Conservation (phyloP, 2,888 invertebrate genomes). For the Eilema griseolum region DNA sequence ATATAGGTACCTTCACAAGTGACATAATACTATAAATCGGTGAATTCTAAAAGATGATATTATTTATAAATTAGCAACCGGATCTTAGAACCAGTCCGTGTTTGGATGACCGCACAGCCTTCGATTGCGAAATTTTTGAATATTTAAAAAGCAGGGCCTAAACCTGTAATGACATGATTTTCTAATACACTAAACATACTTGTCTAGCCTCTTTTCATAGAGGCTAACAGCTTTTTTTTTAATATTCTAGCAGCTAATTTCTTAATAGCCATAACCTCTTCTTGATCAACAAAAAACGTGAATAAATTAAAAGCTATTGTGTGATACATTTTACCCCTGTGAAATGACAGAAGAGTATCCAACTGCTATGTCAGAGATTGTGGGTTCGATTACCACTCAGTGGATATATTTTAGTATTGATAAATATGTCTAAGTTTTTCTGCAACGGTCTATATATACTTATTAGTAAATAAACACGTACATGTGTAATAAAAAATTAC, state of each 20-base stretch:
- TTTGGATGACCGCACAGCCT: constrained; percentile 34
- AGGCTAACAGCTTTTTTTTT: not conserved
- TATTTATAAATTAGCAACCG: constrained; percentile 39
- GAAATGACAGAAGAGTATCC: too few species aligned
- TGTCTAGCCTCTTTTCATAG: not conserved
- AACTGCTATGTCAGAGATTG: too few species aligned
- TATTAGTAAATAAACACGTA: too few species aligned
- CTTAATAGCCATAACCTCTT: not conserved
- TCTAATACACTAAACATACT: not conserved
- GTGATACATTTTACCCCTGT: too few species aligned
- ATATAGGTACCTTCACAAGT: constrained; percentile 16
- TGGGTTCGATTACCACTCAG: too few species aligned
- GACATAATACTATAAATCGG: constrained; percentile 37
- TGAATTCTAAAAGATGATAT: constrained; percentile 32
- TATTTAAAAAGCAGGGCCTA: constrained; percentile 26
- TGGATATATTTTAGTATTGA: too few species aligned
- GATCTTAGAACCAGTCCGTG: constrained; percentile 49
- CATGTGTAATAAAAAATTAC: too few species aligned
- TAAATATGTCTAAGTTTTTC: too few species aligned
- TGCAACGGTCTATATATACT: too few species aligned
- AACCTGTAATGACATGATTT: not conserved
- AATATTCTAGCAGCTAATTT: not conserved
- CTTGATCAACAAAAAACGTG: not conserved
- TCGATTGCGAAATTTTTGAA: constrained; percentile 43
- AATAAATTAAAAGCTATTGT: too few species aligned